Conservation (phyloP, 2,888 invertebrate genomes). For the Acanthacorydalis orientalis region DNA sequence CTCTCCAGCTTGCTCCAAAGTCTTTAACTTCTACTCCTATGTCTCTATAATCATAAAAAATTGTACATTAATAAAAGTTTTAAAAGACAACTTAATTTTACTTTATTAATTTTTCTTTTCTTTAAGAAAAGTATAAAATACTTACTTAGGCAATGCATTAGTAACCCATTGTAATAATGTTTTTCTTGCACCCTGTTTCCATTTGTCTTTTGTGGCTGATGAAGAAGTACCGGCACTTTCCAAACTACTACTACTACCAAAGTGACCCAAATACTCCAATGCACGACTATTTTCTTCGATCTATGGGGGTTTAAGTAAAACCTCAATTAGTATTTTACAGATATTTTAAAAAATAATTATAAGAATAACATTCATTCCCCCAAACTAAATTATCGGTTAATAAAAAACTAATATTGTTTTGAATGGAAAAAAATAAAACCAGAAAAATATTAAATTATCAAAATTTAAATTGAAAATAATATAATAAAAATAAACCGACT, state of each 20-base stretch:
- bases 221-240: slow-evolving; percentile 64
- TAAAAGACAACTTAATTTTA: background rate
- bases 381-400: no score
- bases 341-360: no score
- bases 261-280: slow-evolving; percentile 66
- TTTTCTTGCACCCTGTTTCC: slow-evolving; percentile 82
- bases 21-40: slow-evolving; percentile 78
- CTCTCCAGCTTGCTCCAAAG: slow-evolving; percentile 91
- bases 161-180: slow-evolving; percentile 89
- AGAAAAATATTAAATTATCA: no score
- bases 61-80: background rate
- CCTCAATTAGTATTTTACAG: no score
- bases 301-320: slow-evolving; percentile 28
- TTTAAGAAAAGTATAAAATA: slow-evolving; percentile 10
- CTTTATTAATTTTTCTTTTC: background rate
- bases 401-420: no score
- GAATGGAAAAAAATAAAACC: no score
- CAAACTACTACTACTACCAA: slow-evolving; percentile 67
- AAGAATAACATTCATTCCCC: no score
- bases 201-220: slow-evolving; percentile 38
- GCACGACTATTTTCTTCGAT: slow-evolving; percentile 90
- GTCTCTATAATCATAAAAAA: slow-evolving; percentile 37
- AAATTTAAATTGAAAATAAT: no score
- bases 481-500: no score
- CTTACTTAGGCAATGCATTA: slow-evolving; percentile 69